Conservation (phyloP, 2,113 vertebrate genomes). For the Trinectes maculatus region DNA sequence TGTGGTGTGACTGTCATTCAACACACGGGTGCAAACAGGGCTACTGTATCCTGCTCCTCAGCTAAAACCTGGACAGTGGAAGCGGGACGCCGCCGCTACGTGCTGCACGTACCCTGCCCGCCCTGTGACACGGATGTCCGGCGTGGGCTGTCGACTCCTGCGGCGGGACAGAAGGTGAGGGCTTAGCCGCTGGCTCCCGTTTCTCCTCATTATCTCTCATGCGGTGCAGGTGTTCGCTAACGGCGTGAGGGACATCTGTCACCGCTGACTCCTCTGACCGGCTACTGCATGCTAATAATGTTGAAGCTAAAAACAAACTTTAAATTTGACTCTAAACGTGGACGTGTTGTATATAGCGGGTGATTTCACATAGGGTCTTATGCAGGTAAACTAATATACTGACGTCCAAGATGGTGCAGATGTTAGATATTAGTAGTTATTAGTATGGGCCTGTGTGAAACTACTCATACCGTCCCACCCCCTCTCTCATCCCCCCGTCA, state of each 20-base stretch:
- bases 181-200: conserved; percentile 26
- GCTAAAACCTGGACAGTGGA: conserved; percentile 13
- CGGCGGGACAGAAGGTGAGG: conserved; percentile 79
- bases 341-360: neutral
- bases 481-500: conserved; percentile 27
- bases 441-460: conserved; percentile 23
- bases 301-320: conserved; percentile 42
- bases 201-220: conserved; percentile 33
- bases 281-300: too few species aligned
- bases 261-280: neutral
- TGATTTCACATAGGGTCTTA: neutral
- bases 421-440: too few species aligned
- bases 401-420: conserved; percentile 22
- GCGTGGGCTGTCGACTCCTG: conserved; percentile 67
- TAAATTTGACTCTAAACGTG: conserved; percentile 18
- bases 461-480: conserved; percentile 25
- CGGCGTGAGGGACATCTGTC: neutral
- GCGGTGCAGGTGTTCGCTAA: conserved; percentile 55
- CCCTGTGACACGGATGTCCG: conserved; percentile 66
- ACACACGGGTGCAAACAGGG: conserved; percentile 57
- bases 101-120: conserved; percentile 18
- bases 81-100: conserved; percentile 10
- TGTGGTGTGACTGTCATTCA: conserved; percentile 60
- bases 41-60: conserved; percentile 14
- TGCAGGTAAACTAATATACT: conserved; percentile 57